These are phyloP conservation scores for Habropoda laboriosa DNA, from an alignment of 1,140 invertebrate genomes.

Conservation along the genomic window DNA sequence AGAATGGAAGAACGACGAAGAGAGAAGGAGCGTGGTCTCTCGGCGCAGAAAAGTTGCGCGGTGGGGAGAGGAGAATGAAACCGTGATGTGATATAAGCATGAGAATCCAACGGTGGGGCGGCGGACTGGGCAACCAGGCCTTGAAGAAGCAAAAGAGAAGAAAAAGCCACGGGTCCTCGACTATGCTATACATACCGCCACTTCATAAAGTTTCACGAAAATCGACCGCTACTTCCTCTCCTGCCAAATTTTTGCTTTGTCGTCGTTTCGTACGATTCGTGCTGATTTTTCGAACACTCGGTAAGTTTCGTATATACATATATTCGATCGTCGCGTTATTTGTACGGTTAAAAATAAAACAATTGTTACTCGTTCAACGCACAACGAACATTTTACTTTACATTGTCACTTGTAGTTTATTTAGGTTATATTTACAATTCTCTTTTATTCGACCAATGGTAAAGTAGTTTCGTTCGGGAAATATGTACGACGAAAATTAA, in stretches of 20 bases:
- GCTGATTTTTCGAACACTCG: too few species aligned
- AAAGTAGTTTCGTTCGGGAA: too few species aligned
- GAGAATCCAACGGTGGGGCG: slow-evolving; percentile 53
- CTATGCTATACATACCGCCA: slow-evolving; percentile 23
- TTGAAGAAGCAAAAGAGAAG: slow-evolving; percentile 61
- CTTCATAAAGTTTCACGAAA: slow-evolving; percentile 21
- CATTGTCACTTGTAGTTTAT: too few species aligned
- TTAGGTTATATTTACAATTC: too few species aligned
- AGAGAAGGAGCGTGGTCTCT: slow-evolving; percentile 26
- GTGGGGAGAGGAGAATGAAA: slow-evolving; percentile 40
- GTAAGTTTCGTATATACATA: too few species aligned
- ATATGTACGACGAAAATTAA: too few species aligned
- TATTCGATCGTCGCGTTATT: too few species aligned
- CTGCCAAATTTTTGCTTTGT: neutral
- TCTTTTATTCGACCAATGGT: too few species aligned
- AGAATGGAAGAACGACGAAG: slow-evolving; percentile 39
- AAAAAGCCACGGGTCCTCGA: slow-evolving; percentile 36
- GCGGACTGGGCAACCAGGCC: slow-evolving; percentile 47
- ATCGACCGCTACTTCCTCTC: neutral
- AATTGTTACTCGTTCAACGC: too few species aligned
- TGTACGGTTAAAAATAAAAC: too few species aligned
- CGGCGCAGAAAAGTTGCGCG: slow-evolving; percentile 12
- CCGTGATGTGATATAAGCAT: slow-evolving; percentile 64
- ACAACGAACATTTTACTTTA: too few species aligned
- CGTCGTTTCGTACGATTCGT: neutral